Evolutionary conservation across 2,888 invertebrate genomes (phyloP).

Genomic region (Entomobrya proxima): DNA sequence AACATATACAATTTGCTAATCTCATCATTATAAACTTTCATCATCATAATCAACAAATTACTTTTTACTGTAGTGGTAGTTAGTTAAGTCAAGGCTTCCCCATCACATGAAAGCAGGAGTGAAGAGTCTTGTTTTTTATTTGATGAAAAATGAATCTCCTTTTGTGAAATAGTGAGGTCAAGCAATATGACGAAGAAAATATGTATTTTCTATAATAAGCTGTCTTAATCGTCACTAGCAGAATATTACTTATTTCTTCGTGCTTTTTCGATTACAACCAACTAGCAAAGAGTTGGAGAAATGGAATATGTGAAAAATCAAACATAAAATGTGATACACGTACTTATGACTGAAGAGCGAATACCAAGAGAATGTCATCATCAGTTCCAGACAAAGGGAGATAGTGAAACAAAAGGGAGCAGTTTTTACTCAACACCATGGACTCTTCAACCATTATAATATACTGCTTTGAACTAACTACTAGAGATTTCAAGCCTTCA

Average conservation of each 20-base stretch:
- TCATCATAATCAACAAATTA: constrained; percentile 19
- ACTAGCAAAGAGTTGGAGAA: background rate
- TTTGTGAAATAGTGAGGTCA: constrained; percentile 59
- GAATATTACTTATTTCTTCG: background rate
- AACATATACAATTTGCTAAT: constrained; percentile 62
- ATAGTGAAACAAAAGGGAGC: background rate
- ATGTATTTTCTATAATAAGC: constrained; percentile 49
- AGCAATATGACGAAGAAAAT: constrained; percentile 5
- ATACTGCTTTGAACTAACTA: background rate
- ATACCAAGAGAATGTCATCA: constrained; percentile 50
- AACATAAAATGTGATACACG: constrained; percentile 47
- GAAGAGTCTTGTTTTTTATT: background rate
- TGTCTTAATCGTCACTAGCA: constrained; percentile 58
- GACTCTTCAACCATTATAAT: background rate
- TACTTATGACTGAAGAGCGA: constrained; percentile 28
- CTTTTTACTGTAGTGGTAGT: too few species aligned
- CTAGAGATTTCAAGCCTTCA: constrained; percentile 38
- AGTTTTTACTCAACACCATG: constrained; percentile 13
- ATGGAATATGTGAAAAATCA: constrained; percentile 30
- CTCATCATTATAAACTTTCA: constrained; percentile 61
- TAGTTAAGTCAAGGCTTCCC: background rate
- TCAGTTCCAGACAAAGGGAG: constrained; percentile 32
- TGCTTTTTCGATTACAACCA: constrained; percentile 17
- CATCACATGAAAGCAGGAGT: background rate
- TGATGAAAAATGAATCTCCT: background rate